These are phyloP conservation scores for Pomacea canaliculata DNA, from an alignment of 2,888 invertebrate species.

Conservation along the genomic window DNA sequence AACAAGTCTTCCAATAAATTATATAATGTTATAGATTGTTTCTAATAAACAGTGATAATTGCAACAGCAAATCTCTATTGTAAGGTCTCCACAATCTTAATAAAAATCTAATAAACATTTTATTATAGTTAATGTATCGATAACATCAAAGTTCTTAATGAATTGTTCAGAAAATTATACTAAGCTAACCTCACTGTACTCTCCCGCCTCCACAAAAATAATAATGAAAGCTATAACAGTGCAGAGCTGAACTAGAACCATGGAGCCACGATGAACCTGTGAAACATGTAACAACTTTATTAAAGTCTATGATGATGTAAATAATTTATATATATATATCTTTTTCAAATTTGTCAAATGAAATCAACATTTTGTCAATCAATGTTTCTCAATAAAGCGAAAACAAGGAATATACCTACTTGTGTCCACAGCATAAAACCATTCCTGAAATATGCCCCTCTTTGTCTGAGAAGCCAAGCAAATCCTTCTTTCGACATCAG, in stretches of 20 bases:
- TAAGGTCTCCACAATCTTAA: neutral
- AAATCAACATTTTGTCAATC: too few species aligned
- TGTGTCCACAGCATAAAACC: neutral
- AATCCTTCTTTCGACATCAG: neutral
- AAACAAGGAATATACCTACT: neutral
- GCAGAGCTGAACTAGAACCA: slow-evolving; percentile 48
- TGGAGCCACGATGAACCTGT: slow-evolving; percentile 51
- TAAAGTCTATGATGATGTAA: neutral
- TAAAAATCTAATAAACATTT: too few species aligned
- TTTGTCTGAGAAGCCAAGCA: too few species aligned
- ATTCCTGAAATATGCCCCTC: neutral
- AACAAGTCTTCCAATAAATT: too few species aligned
- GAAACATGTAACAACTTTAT: slow-evolving; percentile 12
- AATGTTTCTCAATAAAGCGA: neutral
- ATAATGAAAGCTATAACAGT: slow-evolving; percentile 62
- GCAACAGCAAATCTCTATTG: too few species aligned
- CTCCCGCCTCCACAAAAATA: slow-evolving; percentile 63
- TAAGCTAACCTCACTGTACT: slow-evolving; percentile 54
- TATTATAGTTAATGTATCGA: neutral
- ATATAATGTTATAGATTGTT: too few species aligned
- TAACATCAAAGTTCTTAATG: neutral
- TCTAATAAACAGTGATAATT: too few species aligned
- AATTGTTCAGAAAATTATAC: too few species aligned
- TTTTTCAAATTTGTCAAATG: too few species aligned
- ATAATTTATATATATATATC: too few species aligned